Evolutionary conservation across 2,113 vertebrate genomes (phyloP), one percentile per base, ranked within the genome.

Genomic region (Poicephalus gulielmi): DNA sequence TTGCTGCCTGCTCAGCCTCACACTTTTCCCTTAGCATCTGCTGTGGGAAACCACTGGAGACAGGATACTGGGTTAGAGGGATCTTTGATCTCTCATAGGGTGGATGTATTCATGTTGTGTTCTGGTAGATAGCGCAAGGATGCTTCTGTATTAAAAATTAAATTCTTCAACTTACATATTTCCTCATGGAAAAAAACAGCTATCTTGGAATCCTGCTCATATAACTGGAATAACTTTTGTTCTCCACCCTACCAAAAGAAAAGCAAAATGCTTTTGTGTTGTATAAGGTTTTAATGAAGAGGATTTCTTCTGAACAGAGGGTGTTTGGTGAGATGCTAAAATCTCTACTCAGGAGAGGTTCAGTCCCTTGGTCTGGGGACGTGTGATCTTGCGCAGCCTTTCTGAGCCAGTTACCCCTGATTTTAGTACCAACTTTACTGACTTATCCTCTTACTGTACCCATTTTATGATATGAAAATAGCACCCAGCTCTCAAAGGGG

Each of bases 241-340:
- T 96, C 62, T 62, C 83, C 33, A 43, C 47, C 55, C 33, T 31
- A 88, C 62, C 76, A 50, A 30, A 86, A 91, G 83, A 93, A 84
- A 94, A 96, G 62, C 52, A 92, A 86, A 95, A 86, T 41, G 24
- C 68, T 94, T 94, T 92, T 79, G 70, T 96, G 70, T 86, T 57
- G 1, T 79, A 17, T 62, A 82, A 73, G 49, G 62, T 77, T 50
- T 46, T 91, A 95, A 94, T 70, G 92, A 85, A 79, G 43, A 35
- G 81, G 25, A 77, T 69, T 96, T 96, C 92, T 92, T 94, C 76
- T 91, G 73, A 74, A 25, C 62, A 94, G 82, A 94, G 86, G 83
- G 81, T 95, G 55, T 93, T 86, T 84, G 76, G 68, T 79, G 44
- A 52, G 25, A 43, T 60, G 68, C 81, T 96, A 73, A 93, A 68